Evolutionary conservation across 2,888 invertebrate genomes (phyloP).

Genomic region (Dynastes hyllus): DNA sequence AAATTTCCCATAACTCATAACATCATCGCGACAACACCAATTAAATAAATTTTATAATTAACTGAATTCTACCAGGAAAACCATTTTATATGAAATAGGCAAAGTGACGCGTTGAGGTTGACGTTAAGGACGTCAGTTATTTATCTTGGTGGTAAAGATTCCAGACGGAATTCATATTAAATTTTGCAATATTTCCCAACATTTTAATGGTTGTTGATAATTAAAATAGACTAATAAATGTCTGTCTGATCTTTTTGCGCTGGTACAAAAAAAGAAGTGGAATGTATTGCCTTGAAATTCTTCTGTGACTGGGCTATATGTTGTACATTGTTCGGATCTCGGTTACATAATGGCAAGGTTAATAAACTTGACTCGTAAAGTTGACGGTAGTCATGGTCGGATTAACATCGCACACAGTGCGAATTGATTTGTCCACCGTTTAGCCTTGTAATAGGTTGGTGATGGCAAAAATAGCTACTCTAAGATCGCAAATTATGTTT

Average conservation of each 20-base stretch:
- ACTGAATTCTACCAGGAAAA: not conserved
- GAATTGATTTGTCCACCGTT: slow-evolving; percentile 12
- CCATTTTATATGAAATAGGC: too few species aligned
- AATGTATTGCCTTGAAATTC: slow-evolving; percentile 6
- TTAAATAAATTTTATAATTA: not conserved
- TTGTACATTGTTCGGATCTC: slow-evolving; percentile 2
- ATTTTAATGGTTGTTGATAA: not conserved
- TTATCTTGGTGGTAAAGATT: not conserved
- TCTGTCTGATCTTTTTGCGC: not conserved
- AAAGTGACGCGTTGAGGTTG: too few species aligned
- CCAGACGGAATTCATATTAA: not conserved
- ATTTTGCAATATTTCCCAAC: not conserved
- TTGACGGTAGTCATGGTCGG: slow-evolving; percentile 5
- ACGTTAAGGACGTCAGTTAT: too few species aligned
- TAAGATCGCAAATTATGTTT: not conserved
- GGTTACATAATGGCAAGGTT: slow-evolving; percentile 21
- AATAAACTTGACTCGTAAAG: slow-evolving; percentile 9
- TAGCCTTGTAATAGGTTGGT: slow-evolving; percentile 7
- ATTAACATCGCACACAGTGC: not conserved
- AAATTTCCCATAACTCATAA: not conserved
- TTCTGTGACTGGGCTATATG: not conserved
- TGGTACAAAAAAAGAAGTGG: not conserved
- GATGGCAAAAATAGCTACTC: not conserved
- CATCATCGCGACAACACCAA: not conserved
- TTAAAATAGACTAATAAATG: not conserved